Base-by-base conservation (phyloP, 2,888 invertebrate species). In the Nemapogon koenigi region DNA sequence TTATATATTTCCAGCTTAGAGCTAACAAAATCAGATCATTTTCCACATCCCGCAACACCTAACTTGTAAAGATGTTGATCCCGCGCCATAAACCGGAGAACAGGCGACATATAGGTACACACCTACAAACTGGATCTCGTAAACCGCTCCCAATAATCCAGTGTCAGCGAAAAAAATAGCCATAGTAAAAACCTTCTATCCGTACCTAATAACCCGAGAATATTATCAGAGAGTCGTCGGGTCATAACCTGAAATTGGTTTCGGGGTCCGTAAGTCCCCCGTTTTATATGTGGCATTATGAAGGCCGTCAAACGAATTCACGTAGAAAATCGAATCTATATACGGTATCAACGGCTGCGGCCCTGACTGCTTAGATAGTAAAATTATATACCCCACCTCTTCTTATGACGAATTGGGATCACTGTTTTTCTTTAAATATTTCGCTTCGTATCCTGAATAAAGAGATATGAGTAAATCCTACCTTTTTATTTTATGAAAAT, bases 271-370 rank as follows among this genome's bases (percentile, higher is more conserved):
- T 76, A 75, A 75, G 75, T 67, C 70, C 73, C 78, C 73, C 73
- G 78, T 79, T 80, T 80, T 80, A 80, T 79, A 78, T 76, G 76
- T 78, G 69, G 78, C 78, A 78, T 78, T 78, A 78, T 78, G 80
- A 76, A 75, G 76, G 78, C 78, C 80, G 80, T 80, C 80, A 80
- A 80, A 80, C 75, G 80, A 80, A 79, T 80, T 80, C 80, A 79
- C 78, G 76, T 79, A 80, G 80, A 80, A 80, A 80, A 80, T 80
- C 80, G 80, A 80, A 80, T 80, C 80, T 79, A 78, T 80, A 80
- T 79, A 78, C 76, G 76, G 70, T 76, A 72, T 72, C 70, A 69
- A 65, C 62, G 68, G 59, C 70, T 62, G 59, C 57, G 57, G 64
- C 58, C 61, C 65, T 72, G 73, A 66, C 64, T 72, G 70, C 57